Base-by-base conservation (phyloP, 2,113 vertebrate species). In the Albula goreensis region DNA sequence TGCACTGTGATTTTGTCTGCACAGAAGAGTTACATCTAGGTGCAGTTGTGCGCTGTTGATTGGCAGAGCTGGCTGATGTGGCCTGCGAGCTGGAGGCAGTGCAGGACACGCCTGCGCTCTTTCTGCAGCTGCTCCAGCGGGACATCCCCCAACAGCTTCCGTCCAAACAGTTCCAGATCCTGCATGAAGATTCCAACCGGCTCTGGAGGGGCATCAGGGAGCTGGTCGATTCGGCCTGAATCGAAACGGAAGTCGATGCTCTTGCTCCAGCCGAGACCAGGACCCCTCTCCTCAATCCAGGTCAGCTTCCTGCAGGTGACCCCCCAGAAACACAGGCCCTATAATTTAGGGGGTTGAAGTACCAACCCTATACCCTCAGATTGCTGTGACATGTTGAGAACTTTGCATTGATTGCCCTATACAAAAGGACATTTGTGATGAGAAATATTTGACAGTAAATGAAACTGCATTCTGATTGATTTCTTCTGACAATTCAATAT, bases 201-300 rank as follows among this genome's bases (percentile, higher is more conserved):
- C 79, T 94, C 92, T 12, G 87, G 89, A 0, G 95, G 93, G 2
- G 92, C 95, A 0, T 93, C 88, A 19, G 97, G 97, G 4, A 98
- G 90, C 81, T 94, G 91, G 51, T 96, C 97, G 88, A 99, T 81
- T 15, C 92, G 91, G 77, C 95, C 94, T 17, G 93, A 96, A 83
- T 95, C 96, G 88, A 99, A 98, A 52, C 92, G 95, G 89, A 99
- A 96, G 91, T 96, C 94, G 92, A 99, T 95, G 81, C 92, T 94
- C 91, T 98, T 97, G 87, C 91, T 92, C 60, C 97, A 92, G 84
- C 94, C 96, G 80, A 98, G 92, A 3, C 94, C 96, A 0, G 96
- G 95, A 0, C 92, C 96, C 25, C 96, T 96, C 88, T 99, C 98
- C 93, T 99, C 98, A 50, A 96, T 96, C 98, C 98, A 99, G 0